Evolutionary conservation across 2,113 vertebrate species (phyloP).

Genomic region (Rhegmatorhina hoffmannsi): DNA sequence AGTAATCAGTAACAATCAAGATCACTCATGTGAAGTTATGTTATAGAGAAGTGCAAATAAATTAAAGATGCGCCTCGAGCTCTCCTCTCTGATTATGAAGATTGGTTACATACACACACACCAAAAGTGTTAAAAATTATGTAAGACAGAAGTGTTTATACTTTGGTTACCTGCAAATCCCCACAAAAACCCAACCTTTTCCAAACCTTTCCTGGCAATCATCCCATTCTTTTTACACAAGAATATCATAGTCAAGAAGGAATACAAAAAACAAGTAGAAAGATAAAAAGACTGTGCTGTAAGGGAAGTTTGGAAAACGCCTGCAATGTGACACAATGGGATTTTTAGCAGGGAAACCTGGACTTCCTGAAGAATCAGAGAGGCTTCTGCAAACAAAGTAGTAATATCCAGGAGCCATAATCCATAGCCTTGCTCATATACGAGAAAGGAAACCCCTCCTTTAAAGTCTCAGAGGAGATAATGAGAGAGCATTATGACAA

Average conservation of each 20-base stretch:
- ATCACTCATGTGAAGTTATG: neutral
- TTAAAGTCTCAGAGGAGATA: neutral
- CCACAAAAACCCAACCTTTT: neutral
- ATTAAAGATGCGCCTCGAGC: neutral
- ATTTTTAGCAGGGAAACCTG: neutral
- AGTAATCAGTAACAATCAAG: neutral
- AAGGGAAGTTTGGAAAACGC: neutral
- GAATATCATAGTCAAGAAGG: neutral
- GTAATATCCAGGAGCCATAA: neutral
- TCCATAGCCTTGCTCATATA: neutral
- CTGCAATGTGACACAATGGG: neutral
- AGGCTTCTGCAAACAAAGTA: slow-evolving; percentile 24
- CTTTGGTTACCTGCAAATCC: neutral
- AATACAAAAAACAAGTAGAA: neutral
- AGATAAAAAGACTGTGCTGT: neutral
- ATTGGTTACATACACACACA: neutral
- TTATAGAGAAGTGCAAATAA: neutral
- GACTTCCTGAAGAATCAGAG: slow-evolving; percentile 24
- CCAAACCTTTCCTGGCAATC: neutral
- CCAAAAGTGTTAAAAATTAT: fast-evolving
- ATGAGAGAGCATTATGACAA: neutral
- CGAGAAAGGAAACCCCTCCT: slow-evolving; percentile 3
- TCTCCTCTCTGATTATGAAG: fast-evolving
- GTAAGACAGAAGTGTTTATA: neutral
- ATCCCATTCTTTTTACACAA: neutral